phyloP scores from a whole-genome alignment of 1,140 invertebrate species.

The Macrobrachium rosenbergii region DNA sequence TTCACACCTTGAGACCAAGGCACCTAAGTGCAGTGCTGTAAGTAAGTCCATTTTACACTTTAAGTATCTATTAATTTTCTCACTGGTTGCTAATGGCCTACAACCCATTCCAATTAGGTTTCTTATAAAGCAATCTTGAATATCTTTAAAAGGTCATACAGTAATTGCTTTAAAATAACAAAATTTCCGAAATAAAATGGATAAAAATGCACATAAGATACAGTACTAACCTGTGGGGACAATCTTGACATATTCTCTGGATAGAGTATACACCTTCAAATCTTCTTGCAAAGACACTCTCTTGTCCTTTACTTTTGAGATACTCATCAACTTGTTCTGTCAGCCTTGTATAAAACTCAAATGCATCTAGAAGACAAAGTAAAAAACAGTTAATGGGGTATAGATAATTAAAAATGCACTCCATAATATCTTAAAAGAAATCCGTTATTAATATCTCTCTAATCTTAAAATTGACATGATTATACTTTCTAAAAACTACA shows the following conservation, averaged over 20 bases:
- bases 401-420: too few relatives aligned
- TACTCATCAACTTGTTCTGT: constrained; percentile 77
- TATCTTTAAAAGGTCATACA: too few relatives aligned
- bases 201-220: neutral
- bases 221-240: constrained; percentile 74
- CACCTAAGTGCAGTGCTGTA: too few relatives aligned
- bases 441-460: neutral
- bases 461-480: neutral
- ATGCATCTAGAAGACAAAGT: constrained; percentile 71
- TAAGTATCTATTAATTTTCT: too few relatives aligned
- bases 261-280: constrained; percentile 76
- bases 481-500: neutral
- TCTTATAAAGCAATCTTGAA: too few relatives aligned
- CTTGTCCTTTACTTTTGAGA: constrained; percentile 69
- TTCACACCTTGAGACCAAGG: too few relatives aligned
- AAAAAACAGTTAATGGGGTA: neutral
- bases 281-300: constrained; percentile 69
- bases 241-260: constrained; percentile 78
- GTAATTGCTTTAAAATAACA: too few relatives aligned
- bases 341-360: constrained; percentile 75
- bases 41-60: too few relatives aligned
- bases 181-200: neutral
- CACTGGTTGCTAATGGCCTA: too few relatives aligned
- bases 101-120: too few relatives aligned
- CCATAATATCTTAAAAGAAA: too few relatives aligned